A percentile compares a stretch with the other conserved stretches of the same genome.
phyloP scores from a whole-genome alignment of 1,140 invertebrate species.

The Anastrepha ludens region DNA sequence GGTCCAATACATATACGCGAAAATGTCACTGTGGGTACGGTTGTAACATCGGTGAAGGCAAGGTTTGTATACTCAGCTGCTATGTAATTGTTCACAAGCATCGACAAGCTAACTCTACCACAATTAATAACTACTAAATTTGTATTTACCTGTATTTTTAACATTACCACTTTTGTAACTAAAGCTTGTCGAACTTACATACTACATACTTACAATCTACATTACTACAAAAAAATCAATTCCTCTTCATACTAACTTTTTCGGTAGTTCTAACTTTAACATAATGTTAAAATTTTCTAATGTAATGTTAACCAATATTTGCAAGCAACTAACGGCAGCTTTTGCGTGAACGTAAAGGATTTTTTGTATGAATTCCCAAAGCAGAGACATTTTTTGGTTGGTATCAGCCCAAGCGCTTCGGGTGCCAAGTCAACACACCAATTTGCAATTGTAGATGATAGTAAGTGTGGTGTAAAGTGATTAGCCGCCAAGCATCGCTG shows the following conservation, averaged over 20 bases:
- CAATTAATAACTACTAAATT: background rate
- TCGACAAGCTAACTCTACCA: constrained; percentile 23
- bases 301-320: constrained; percentile 41
- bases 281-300: constrained; percentile 36
- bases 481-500: background rate
- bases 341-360: constrained; percentile 33
- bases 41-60: constrained; percentile 96
- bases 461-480: background rate
- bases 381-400: constrained; percentile 2
- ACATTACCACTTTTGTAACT: background rate
- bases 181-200: constrained; percentile 43
- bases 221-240: no score
- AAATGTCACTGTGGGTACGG: constrained; percentile 97
- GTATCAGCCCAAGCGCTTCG: background rate
- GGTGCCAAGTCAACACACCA: constrained; percentile 2
- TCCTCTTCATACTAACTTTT: constrained; percentile 48
- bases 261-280: constrained; percentile 13
- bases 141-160: constrained; percentile 3
- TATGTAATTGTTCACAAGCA: background rate
- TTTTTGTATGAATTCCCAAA: constrained; percentile 12
- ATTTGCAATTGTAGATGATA: background rate
- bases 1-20: constrained; percentile 97
- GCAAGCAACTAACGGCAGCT: constrained; percentile 48
- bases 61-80: constrained; percentile 87
- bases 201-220: background rate